Evolutionary conservation across 1,140 invertebrate species (phyloP).

Genomic region (Gerris buenoi): DNA sequence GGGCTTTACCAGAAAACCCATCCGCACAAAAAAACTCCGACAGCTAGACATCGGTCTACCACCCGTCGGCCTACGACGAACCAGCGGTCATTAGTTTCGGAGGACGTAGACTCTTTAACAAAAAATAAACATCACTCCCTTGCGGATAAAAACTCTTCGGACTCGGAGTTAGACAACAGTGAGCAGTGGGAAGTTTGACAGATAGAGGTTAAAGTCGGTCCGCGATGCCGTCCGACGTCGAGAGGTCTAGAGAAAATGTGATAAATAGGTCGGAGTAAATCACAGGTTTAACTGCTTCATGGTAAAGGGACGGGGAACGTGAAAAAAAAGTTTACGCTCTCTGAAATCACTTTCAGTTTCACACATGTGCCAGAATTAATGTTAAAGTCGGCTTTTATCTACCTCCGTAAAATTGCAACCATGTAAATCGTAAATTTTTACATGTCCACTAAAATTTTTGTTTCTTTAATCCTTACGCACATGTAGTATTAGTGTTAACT

Average conservation of each 20-base stretch:
- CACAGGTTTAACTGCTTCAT: neutral
- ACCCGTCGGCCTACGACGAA: neutral
- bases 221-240: neutral
- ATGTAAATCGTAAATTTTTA: no score
- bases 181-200: neutral
- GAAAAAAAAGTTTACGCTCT: no score
- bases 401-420: no score
- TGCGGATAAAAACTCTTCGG: neutral
- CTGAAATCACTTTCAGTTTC: neutral
- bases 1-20: no score
- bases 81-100: neutral
- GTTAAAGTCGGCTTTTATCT: no score
- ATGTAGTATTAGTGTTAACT: no score
- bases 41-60: no score
- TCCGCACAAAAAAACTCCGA: no score
- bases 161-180: no score
- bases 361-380: neutral
- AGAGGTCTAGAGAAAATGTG: neutral
- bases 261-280: neutral
- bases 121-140: neutral
- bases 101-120: neutral
- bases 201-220: neutral
- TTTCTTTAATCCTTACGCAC: no score
- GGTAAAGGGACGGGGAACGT: neutral
- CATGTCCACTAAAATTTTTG: no score